Evolutionary conservation across 2,113 vertebrate genomes (phyloP), one percentile per base, ranked within the genome.

Genomic region (Drymodes brunneopygia): DNA sequence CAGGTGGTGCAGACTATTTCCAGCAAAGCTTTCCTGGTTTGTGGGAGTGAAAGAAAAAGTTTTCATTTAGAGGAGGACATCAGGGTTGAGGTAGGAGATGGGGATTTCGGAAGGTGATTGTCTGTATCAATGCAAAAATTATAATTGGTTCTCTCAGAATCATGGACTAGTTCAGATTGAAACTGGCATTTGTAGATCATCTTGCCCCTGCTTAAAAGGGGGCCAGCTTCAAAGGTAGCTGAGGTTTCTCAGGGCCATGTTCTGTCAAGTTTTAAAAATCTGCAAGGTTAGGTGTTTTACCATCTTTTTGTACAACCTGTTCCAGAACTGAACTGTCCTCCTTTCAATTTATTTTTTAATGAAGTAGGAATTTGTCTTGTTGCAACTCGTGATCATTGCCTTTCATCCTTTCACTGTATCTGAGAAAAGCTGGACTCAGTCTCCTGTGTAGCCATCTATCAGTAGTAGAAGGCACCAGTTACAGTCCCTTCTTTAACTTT

Each of bases 211-310:
- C 88, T 84, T 84, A 61, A 91, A 86, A 93, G 50, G 61, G 22
- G 69, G n/a, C 24, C 67, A 86, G 2, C 42, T 81, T 95, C 94
- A 90, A 92, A 95, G 73, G 69, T 45, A 92, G 81, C 42, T 50
- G 7, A 93, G 65, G 73, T 81, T 81, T 89, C 90, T 95, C 77
- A 73, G 81, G 84, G 65, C 64, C 73, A 62, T 61, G 42, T 87
- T 89, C 95, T 95, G 74, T 79, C 78, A 92, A 18, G 28, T 84
- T 81, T 87, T 87, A 42, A 79, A 92, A 92, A 66, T 84, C 88
- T 92, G 57, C 51, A 67, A 81, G 51, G 51, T 71, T 75, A 81
- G 61, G 7, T 88, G 35, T 94, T 95, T 85, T 53, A 58, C 47
- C 36, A 35, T 44, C 48, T 77, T 83, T 94, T 75, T 87, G 47